Conservation (phyloP, 2,888 invertebrate genomes). For the Bimastos eiseni region DNA sequence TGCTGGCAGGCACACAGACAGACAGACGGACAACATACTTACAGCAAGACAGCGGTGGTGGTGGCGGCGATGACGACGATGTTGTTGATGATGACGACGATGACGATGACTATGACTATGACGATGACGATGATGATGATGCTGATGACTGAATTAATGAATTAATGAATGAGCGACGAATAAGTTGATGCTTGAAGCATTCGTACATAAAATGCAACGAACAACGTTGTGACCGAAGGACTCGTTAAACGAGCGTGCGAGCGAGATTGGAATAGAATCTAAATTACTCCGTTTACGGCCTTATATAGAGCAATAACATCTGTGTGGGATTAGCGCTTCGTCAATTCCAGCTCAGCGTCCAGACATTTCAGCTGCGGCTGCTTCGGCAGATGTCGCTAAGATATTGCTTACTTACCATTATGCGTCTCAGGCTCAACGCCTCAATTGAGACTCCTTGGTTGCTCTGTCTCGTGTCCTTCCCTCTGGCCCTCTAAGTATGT, state of each 20-base stretch:
- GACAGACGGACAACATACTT: not conserved
- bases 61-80: too few species aligned
- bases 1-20: not conserved
- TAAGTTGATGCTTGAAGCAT: too few species aligned
- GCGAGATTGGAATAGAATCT: not conserved
- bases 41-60: too few species aligned
- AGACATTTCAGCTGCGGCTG: not conserved
- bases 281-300: not conserved
- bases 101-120: too few species aligned
- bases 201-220: too few species aligned
- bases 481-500: too few species aligned
- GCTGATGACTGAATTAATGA: not conserved
- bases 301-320: not conserved
- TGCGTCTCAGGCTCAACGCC: not conserved
- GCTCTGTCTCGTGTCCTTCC: not conserved
- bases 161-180: not conserved
- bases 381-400: not conserved
- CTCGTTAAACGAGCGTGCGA: not conserved
- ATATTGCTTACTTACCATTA: constrained; percentile 5
- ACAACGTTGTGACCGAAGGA: not conserved
- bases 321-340: not conserved
- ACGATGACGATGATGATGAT: too few species aligned
- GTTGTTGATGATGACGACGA: too few species aligned
- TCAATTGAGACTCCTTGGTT: not conserved
- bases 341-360: not conserved